Percentiles rank a stretch among this genome's conserved stretches.
Evolutionary conservation across 2,888 invertebrate genomes (phyloP).

Genomic region (Druceiella hillmani): DNA sequence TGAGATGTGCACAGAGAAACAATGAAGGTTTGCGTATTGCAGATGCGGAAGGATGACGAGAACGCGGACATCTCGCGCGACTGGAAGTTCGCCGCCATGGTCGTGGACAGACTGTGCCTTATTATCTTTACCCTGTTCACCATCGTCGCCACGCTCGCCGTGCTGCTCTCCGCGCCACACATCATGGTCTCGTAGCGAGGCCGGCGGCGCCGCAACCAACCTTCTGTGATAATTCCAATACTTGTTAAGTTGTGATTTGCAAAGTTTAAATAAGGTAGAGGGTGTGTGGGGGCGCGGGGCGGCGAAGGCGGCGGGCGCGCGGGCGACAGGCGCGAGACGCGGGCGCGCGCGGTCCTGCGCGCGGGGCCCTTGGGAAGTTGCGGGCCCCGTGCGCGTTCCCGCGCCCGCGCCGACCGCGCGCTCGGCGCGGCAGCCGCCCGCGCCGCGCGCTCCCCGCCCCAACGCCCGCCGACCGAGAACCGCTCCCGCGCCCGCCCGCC

Average conservation of each 20-base stretch:
- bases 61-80: constrained; percentile 92
- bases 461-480: constrained; percentile 5
- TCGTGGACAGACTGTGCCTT: constrained; percentile 99
- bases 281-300: constrained; percentile 1
- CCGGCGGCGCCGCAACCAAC: constrained; percentile 41
- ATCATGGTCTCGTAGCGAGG: constrained; percentile 83
- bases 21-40: too few species aligned
- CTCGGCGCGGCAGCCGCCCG: constrained; percentile 46
- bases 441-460: constrained; percentile 1
- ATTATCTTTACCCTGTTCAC: constrained; percentile 98
- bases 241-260: constrained; percentile 61
- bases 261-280: constrained; percentile 25
- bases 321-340: constrained; percentile 29
- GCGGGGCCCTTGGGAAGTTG: constrained; percentile 42
- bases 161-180: constrained; percentile 94
- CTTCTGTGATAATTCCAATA: constrained; percentile 67
- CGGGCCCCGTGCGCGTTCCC: constrained; percentile 42
- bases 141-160: constrained; percentile 94
- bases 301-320: constrained; percentile 1
- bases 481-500: constrained; percentile 8
- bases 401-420: constrained; percentile 43
- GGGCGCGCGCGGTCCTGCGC: constrained; percentile 39
- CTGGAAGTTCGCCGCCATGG: constrained; percentile 99
- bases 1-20: too few species aligned
- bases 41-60: constrained; percentile 93